These are phyloP conservation scores for Agrochola macilenta DNA, from an alignment of 2,888 invertebrate species.

Conservation along the genomic window DNA sequence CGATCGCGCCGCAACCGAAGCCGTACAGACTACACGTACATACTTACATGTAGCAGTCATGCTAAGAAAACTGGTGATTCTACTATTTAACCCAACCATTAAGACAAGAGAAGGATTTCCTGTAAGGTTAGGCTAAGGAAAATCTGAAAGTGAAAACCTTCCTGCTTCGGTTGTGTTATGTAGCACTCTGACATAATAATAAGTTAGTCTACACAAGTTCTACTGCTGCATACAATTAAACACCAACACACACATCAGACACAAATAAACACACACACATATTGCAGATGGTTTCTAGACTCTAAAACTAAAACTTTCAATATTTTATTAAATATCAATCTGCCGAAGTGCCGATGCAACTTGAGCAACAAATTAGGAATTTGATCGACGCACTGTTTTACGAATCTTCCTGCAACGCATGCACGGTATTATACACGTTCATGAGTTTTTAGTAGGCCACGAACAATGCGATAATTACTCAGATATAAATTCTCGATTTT, in stretches of 20 bases:
- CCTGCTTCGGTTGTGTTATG: too few species aligned
- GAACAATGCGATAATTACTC: constrained; percentile 52
- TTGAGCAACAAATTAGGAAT: constrained; percentile 7
- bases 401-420: constrained; percentile 4
- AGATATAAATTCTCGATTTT: constrained; percentile 42
- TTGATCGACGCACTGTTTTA: neutral
- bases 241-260: too few species aligned
- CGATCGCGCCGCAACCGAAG: constrained; percentile 53
- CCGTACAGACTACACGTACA: constrained; percentile 36
- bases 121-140: too few species aligned
- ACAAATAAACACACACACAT: too few species aligned
- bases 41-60: constrained; percentile 34
- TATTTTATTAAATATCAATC: neutral
- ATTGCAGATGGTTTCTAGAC: too few species aligned
- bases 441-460: constrained; percentile 44
- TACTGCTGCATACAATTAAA: too few species aligned
- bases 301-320: neutral
- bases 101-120: too few species aligned
- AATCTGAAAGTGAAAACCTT: too few species aligned
- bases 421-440: constrained; percentile 36
- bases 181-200: too few species aligned
- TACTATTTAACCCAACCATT: neutral
- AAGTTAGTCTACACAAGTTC: too few species aligned
- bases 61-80: neutral
- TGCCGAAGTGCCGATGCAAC: neutral